These are phyloP conservation scores for Athalia cordata DNA, from an alignment of 2,888 invertebrate genomes.

Conservation along the genomic window DNA sequence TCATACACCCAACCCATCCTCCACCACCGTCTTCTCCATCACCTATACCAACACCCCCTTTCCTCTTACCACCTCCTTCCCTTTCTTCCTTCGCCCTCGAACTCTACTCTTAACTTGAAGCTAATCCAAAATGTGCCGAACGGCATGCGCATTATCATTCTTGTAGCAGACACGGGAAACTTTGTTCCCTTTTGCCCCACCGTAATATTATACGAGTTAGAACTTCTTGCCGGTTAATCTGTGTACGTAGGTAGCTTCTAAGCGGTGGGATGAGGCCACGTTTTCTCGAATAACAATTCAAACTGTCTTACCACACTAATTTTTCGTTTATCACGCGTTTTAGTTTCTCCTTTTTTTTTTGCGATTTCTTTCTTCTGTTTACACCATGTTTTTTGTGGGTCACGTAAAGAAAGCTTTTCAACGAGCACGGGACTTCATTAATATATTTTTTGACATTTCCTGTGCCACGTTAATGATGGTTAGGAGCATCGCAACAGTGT, in stretches of 20 bases:
- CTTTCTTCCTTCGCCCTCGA: constrained; percentile 17
- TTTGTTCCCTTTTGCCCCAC: constrained; percentile 60
- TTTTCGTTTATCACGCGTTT: constrained; percentile 6
- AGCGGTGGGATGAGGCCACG: constrained; percentile 39
- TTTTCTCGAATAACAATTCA: constrained; percentile 44
- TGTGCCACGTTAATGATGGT: no score
- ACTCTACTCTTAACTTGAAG: constrained; percentile 52
- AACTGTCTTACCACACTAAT: constrained; percentile 16
- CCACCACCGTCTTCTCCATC: constrained; percentile 19
- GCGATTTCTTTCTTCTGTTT: not conserved
- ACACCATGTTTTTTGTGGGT: no score
- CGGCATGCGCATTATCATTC: constrained; percentile 67
- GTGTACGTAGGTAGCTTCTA: constrained; percentile 46
- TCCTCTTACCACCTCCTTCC: constrained; percentile 25
- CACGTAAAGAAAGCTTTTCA: no score
- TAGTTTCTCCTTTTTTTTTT: not conserved
- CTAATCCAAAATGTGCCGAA: constrained; percentile 68
- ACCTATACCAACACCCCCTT: constrained; percentile 25
- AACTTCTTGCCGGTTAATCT: constrained; percentile 64
- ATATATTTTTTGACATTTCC: no score
- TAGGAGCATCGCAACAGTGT: no score
- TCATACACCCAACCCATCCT: constrained; percentile 50
- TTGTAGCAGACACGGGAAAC: constrained; percentile 66
- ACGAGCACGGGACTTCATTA: no score
- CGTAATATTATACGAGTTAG: constrained; percentile 63